phyloP scores from a whole-genome alignment of 1,140 invertebrate species.

The Thrips palmi region DNA sequence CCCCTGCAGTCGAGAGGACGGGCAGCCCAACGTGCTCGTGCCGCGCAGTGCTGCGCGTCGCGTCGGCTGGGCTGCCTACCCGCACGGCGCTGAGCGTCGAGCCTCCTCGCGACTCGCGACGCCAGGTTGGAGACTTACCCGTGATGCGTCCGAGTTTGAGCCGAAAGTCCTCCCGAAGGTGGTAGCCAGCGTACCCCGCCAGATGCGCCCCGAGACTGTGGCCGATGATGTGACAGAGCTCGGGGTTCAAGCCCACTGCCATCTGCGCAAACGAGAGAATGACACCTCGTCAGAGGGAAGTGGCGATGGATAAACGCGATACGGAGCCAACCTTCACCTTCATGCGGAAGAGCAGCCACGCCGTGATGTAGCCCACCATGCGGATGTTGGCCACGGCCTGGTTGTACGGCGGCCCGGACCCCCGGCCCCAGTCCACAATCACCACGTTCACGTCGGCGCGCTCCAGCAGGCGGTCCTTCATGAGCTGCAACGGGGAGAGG shows the following conservation, averaged over 20 bases:
- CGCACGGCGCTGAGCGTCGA: too few relatives aligned
- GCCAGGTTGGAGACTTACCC: slow-evolving; percentile 29
- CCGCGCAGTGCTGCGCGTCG: too few relatives aligned
- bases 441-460: slow-evolving; percentile 53
- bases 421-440: slow-evolving; percentile 67
- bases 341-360: slow-evolving; percentile 38
- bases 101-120: too few relatives aligned
- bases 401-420: slow-evolving; percentile 69
- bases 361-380: slow-evolving; percentile 62
- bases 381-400: slow-evolving; percentile 83
- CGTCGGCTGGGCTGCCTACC: too few relatives aligned
- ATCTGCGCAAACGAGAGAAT: slow-evolving; percentile 19
- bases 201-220: slow-evolving; percentile 80
- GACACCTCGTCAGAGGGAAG: neutral
- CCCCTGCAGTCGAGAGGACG: too few relatives aligned
- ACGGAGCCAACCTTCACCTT: slow-evolving; percentile 23
- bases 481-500: slow-evolving; percentile 25
- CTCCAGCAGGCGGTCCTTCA: slow-evolving; percentile 40
- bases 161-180: slow-evolving; percentile 42
- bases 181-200: slow-evolving; percentile 61
- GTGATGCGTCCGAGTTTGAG: slow-evolving; percentile 44
- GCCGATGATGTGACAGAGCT: slow-evolving; percentile 59
- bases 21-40: too few relatives aligned
- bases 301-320: slow-evolving; percentile 5
- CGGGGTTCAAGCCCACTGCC: slow-evolving; percentile 25